Conservation (phyloP, 2,797 vertebrate species). For the Rhabdophis nuchalis region DNA sequence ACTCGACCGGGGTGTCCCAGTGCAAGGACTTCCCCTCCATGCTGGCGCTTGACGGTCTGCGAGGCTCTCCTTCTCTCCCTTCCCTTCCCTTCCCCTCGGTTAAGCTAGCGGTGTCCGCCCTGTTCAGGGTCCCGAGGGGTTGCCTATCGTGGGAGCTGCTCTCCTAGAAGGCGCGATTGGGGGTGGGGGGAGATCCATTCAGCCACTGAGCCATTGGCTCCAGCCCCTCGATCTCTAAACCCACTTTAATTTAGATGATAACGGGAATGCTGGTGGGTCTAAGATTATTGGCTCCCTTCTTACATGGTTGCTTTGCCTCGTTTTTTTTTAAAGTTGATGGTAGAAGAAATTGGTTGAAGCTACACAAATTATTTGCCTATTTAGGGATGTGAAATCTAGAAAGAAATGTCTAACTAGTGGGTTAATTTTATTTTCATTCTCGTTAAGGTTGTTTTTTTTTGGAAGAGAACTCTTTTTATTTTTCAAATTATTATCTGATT, state of each 20-base stretch:
- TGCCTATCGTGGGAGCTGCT: not conserved
- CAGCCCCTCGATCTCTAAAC: not conserved
- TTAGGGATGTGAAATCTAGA: not conserved
- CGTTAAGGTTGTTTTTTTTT: not conserved
- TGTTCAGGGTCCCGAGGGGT: not conserved
- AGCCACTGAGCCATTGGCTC: not conserved
- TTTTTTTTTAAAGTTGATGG: not conserved
- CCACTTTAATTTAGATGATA: not conserved
- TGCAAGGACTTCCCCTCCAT: slow-evolving; percentile 96
- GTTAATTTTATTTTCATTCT: not conserved
- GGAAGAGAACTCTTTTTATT: not conserved
- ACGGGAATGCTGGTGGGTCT: too few species aligned
- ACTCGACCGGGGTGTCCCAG: slow-evolving; percentile 93
- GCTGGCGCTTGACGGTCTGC: slow-evolving; percentile 88
- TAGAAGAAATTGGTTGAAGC: not conserved
- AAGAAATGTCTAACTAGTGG: not conserved
- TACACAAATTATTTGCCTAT: too few species aligned
- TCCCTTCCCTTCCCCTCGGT: not conserved
- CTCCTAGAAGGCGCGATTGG: not conserved
- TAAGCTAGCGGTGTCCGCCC: too few species aligned
- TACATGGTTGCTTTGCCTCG: not conserved
- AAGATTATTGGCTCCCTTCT: not conserved
- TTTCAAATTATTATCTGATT: not conserved
- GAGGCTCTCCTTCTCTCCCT: not conserved
- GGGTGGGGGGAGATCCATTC: not conserved